Evolutionary conservation across 2,797 vertebrate genomes (phyloP).

Genomic region (Vireo griseus): DNA sequence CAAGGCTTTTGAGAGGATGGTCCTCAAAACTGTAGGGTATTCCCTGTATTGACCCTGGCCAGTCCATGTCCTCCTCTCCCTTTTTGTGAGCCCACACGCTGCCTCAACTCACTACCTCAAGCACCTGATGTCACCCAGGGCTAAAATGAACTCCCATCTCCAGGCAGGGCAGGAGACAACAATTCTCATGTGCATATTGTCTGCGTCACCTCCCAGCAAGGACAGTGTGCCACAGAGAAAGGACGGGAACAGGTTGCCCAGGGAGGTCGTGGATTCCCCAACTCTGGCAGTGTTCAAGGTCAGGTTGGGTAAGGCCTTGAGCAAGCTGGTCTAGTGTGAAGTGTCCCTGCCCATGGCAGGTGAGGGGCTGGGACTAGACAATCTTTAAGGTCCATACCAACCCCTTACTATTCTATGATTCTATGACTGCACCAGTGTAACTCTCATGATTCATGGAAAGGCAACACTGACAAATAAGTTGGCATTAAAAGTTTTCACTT

Average conservation of each 20-base stretch:
- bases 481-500: constrained; percentile 2
- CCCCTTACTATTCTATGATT: not conserved
- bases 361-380: not conserved
- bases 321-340: not conserved
- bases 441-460: not conserved
- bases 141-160: not conserved
- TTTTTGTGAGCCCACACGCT: not conserved
- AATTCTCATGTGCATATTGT: not conserved
- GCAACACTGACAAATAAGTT: constrained; percentile 15
- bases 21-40: not conserved
- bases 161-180: not conserved
- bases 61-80: not conserved
- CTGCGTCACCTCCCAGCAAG: not conserved
- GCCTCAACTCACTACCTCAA: not conserved
- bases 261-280: not conserved
- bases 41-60: not conserved
- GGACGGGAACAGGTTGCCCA: not conserved
- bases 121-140: not conserved
- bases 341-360: not conserved
- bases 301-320: not conserved
- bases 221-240: not conserved
- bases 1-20: not conserved
- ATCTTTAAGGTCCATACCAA: not conserved
- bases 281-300: not conserved
- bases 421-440: not conserved